These are phyloP conservation scores for Chamaetylas fuelleborni DNA, from an alignment of 2,113 vertebrate genomes.

Conservation along the genomic window DNA sequence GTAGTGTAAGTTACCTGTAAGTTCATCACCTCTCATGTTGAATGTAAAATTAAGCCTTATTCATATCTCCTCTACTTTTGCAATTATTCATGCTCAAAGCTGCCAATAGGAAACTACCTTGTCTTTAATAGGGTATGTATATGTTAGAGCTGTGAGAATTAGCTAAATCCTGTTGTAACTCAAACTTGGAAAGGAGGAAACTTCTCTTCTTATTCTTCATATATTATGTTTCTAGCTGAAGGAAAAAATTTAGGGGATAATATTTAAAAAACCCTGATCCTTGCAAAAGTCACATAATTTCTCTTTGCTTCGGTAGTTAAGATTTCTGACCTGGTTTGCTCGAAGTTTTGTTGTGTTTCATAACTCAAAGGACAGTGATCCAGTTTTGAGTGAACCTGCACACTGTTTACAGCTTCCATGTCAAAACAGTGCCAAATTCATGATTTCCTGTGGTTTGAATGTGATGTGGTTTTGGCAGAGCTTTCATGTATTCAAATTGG, in stretches of 20 bases:
- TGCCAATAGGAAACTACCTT: not conserved
- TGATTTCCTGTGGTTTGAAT: conserved; percentile 63
- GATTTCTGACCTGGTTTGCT: conserved; percentile 29
- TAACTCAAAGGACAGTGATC: conserved; percentile 30
- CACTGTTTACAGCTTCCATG: conserved; percentile 60
- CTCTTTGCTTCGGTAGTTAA: not conserved
- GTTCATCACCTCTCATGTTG: not conserved
- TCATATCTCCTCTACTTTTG: not conserved
- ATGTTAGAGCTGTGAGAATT: not conserved
- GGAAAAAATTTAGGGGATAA: not conserved
- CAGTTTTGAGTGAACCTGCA: conserved; percentile 53
- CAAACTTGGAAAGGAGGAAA: not conserved
- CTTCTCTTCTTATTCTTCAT: not conserved
- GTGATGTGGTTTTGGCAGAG: conserved; percentile 67
- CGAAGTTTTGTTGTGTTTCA: conserved; percentile 44
- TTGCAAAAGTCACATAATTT: not conserved
- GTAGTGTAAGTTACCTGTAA: not conserved
- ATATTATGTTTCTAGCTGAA: not conserved
- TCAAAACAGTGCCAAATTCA: conserved; percentile 54
- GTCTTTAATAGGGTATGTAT: not conserved
- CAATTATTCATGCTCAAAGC: not conserved
- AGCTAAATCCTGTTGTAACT: not conserved
- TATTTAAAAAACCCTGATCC: not conserved
- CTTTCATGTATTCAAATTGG: not conserved
- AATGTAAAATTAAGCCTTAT: not conserved